phyloP scores from a whole-genome alignment of 2,888 invertebrate species.

The Alloscopus bannaensis region DNA sequence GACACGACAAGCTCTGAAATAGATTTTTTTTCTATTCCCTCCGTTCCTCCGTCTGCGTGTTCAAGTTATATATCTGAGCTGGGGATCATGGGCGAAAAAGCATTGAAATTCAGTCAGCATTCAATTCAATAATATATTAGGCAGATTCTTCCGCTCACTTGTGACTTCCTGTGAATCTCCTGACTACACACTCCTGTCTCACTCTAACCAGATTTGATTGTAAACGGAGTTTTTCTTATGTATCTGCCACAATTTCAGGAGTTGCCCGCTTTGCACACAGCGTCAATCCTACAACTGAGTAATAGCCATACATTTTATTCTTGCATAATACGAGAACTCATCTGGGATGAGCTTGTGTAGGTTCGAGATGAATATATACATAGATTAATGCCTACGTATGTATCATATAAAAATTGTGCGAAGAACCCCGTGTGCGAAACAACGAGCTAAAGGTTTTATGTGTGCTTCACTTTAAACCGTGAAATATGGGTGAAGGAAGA shows the following conservation, averaged over 20 bases:
- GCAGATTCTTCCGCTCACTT: slow-evolving; percentile 55
- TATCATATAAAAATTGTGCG: too few species aligned
- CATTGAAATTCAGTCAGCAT: slow-evolving; percentile 65
- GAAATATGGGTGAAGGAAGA: slow-evolving; percentile 1
- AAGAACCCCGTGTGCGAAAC: too few species aligned
- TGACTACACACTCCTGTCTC: slow-evolving; percentile 37
- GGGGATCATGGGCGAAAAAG: slow-evolving; percentile 32
- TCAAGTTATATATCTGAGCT: neutral
- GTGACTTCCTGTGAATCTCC: slow-evolving; percentile 49
- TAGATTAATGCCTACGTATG: too few species aligned
- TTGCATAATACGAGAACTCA: too few species aligned
- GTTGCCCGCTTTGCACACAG: too few species aligned
- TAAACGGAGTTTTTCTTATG: slow-evolving; percentile 44
- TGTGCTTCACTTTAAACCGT: neutral
- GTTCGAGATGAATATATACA: too few species aligned
- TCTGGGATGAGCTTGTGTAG: too few species aligned
- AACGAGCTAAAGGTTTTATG: neutral
- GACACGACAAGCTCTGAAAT: too few species aligned
- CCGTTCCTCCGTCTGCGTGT: too few species aligned
- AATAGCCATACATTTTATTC: too few species aligned
- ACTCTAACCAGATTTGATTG: slow-evolving; percentile 64
- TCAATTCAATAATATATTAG: slow-evolving; percentile 68
- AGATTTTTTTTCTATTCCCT: too few species aligned
- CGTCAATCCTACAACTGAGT: too few species aligned
- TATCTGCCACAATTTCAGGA: slow-evolving; percentile 58